Percentiles rank a stretch among this genome's conserved stretches.
Conservation (phyloP, 2,888 invertebrate genomes). For the Thumatha senex region DNA sequence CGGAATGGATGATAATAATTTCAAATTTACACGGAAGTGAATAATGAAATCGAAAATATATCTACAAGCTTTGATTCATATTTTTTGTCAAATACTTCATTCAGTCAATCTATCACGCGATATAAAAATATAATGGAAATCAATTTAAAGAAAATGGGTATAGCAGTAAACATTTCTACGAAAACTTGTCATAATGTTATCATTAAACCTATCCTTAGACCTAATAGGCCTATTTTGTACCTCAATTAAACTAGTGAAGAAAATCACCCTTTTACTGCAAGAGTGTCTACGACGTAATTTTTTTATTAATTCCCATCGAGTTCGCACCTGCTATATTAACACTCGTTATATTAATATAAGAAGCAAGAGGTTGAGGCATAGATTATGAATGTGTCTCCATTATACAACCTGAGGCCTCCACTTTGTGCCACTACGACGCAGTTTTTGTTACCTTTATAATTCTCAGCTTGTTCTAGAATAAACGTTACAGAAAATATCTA, state of each 20-base stretch:
- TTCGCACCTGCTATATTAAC: slow-evolving; percentile 66
- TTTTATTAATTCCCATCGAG: slow-evolving; percentile 59
- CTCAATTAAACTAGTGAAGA: slow-evolving; percentile 1
- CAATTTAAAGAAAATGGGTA: no score
- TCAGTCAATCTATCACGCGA: no score
- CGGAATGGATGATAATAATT: no score
- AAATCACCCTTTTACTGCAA: slow-evolving; percentile 18
- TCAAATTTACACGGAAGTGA: no score
- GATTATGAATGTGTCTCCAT: slow-evolving; percentile 82
- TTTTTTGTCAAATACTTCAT: no score
- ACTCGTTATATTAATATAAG: slow-evolving; percentile 77
- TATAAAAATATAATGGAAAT: no score
- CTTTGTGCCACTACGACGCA: slow-evolving; percentile 52
- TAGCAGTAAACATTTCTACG: neutral
- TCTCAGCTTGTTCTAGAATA: slow-evolving; percentile 35
- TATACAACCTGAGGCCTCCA: slow-evolving; percentile 71
- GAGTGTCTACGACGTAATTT: slow-evolving; percentile 16
- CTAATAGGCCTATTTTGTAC: slow-evolving; percentile 21
- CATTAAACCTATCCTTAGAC: neutral
- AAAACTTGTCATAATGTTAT: neutral
- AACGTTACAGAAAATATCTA: slow-evolving; percentile 27
- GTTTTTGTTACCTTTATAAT: slow-evolving; percentile 49
- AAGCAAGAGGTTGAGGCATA: slow-evolving; percentile 72
- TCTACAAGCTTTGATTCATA: no score
- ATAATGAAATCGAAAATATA: no score